Evolutionary conservation across 2,113 vertebrate species (phyloP).

Genomic region (Parotia lawesii): DNA sequence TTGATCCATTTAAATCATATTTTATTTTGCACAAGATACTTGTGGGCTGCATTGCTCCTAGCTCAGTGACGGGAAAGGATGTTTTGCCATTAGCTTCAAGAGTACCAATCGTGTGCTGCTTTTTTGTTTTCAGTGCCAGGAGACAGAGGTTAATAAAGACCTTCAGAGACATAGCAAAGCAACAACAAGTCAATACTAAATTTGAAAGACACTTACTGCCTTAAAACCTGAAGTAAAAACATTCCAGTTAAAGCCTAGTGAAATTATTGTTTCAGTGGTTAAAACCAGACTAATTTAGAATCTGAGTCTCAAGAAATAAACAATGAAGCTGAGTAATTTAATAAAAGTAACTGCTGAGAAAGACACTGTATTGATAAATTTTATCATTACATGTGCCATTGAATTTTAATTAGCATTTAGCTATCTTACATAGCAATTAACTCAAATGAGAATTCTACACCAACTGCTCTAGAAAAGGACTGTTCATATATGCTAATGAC

Average conservation of each 20-base stretch:
- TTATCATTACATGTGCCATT: constrained; percentile 60
- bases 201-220: background rate
- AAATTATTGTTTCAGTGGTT: background rate
- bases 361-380: constrained; percentile 49
- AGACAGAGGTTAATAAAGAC: background rate
- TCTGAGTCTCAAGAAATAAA: constrained; percentile 46
- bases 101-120: background rate
- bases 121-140: background rate
- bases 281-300: constrained; percentile 22
- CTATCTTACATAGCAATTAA: constrained; percentile 61
- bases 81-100: background rate
- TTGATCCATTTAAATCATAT: background rate
- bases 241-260: background rate
- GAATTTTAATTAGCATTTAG: constrained; percentile 67
- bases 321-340: constrained; percentile 27
- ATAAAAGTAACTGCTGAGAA: constrained; percentile 44
- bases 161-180: background rate
- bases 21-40: background rate
- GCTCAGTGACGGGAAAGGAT: background rate
- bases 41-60: background rate
- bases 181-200: background rate
- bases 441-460: constrained; percentile 54
- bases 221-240: background rate
- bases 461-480: constrained; percentile 50
- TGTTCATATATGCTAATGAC: constrained; percentile 58